phyloP scores from a whole-genome alignment of 2,113 vertebrate species.

The Siniperca chuatsi region DNA sequence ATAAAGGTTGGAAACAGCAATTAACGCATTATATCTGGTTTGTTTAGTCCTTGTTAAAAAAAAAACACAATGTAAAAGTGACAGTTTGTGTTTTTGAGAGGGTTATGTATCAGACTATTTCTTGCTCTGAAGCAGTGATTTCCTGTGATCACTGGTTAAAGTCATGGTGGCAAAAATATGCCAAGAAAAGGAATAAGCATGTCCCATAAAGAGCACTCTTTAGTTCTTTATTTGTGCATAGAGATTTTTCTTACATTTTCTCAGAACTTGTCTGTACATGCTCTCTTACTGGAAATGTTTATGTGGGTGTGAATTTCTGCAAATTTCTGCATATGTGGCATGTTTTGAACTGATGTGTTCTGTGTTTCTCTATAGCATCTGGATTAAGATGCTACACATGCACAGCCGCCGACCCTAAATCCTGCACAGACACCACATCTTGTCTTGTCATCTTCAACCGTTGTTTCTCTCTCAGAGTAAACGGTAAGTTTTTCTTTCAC shows the following conservation, averaged over 20 bases:
- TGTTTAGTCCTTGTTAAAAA: no score
- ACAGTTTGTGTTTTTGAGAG: neutral
- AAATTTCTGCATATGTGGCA: neutral
- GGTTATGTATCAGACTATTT: neutral
- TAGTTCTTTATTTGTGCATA: no score
- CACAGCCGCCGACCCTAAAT: neutral
- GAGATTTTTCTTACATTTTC: neutral
- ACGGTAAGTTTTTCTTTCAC: slow-evolving; percentile 32
- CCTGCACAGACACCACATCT: slow-evolving; percentile 58
- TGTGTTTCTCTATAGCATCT: slow-evolving; percentile 53
- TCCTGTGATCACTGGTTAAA: neutral
- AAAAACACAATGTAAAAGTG: no score
- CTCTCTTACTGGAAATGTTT: neutral
- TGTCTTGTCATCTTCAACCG: slow-evolving; percentile 55
- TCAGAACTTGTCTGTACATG: neutral
- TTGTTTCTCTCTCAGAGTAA: slow-evolving; percentile 52
- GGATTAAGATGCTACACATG: slow-evolving; percentile 73
- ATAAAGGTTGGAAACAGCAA: no score
- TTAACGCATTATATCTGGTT: no score
- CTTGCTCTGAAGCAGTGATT: neutral
- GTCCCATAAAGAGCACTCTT: no score
- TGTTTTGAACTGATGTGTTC: neutral
- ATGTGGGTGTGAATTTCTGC: neutral
- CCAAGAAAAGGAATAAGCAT: no score
- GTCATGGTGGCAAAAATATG: no score